A percentile compares a stretch with the other conserved stretches of the same genome.
These are phyloP conservation scores for Carassius auratus DNA, from an alignment of 2,113 vertebrate species.

Conservation along the genomic window DNA sequence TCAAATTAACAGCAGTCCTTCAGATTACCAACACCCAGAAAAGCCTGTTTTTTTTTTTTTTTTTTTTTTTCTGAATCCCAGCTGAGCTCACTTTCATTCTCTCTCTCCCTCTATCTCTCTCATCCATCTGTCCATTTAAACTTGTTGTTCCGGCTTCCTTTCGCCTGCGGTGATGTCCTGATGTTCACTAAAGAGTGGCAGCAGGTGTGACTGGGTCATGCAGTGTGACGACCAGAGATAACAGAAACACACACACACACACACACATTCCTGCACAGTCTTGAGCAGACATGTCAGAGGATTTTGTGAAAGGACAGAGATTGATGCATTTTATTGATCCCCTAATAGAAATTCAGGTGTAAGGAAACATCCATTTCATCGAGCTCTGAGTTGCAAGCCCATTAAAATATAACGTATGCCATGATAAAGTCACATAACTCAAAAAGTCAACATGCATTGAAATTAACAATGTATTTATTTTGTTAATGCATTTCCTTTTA, in stretches of 20 bases:
- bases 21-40: background rate
- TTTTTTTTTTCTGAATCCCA: background rate
- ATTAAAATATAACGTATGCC: too few relatives aligned
- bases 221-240: background rate
- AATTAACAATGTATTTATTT: too few relatives aligned
- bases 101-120: background rate
- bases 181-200: slow-evolving; percentile 5
- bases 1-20: background rate
- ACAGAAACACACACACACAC: background rate
- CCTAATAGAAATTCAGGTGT: background rate
- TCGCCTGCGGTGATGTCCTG: slow-evolving; percentile 27
- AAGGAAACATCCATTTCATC: background rate
- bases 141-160: slow-evolving; percentile 35
- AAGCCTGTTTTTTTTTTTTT: background rate
- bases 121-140: slow-evolving; percentile 17
- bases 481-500: too few relatives aligned
- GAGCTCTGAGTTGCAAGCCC: too few relatives aligned
- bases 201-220: background rate
- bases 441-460: too few relatives aligned
- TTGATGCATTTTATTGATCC: background rate
- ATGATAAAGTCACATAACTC: too few relatives aligned
- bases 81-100: background rate
- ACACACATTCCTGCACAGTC: background rate
- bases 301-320: background rate
- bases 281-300: background rate